Evolutionary conservation across 92 coral and sea anemone genomes (phyloP).

Genomic region (Palythoa caribaeorum): DNA sequence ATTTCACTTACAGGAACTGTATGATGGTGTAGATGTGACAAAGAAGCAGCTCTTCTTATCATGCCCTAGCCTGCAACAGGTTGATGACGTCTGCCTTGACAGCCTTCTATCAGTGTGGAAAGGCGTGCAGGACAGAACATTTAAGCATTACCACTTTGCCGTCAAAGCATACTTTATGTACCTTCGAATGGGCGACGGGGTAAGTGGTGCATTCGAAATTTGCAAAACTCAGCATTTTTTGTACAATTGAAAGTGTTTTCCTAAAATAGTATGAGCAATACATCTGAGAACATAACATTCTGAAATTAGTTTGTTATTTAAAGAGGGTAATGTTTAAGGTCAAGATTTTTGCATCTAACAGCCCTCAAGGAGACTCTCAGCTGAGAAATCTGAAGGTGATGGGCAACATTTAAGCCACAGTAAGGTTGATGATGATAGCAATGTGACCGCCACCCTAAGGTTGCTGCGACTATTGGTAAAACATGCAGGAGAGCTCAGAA

Average conservation of each 20-base stretch:
- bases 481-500: slow-evolving; percentile 95
- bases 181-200: slow-evolving; percentile 87
- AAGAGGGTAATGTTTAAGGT: no score
- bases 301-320: no score
- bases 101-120: slow-evolving; percentile 89
- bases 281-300: no score
- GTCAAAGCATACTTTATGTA: slow-evolving; percentile 99
- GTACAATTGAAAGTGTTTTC: no score
- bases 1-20: slow-evolving; percentile 59
- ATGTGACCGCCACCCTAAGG: slow-evolving; percentile 97
- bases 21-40: slow-evolving; percentile 86
- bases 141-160: slow-evolving; percentile 96
- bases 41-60: slow-evolving; percentile 86
- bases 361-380: slow-evolving; percentile 32
- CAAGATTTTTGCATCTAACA: not conserved
- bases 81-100: slow-evolving; percentile 78
- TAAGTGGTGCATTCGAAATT: slow-evolving; percentile 10
- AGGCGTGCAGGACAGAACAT: slow-evolving; percentile 89
- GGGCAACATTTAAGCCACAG: slow-evolving; percentile 43
- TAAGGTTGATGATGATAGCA: slow-evolving; percentile 89
- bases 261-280: no score
- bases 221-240: no score
- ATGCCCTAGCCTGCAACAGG: slow-evolving; percentile 80
- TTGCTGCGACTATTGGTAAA: slow-evolving; percentile 94
- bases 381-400: slow-evolving; percentile 46